These are phyloP conservation scores for Clavelina lepadiformis DNA, from an alignment of 23 tunicate species.

Conservation along the genomic window DNA sequence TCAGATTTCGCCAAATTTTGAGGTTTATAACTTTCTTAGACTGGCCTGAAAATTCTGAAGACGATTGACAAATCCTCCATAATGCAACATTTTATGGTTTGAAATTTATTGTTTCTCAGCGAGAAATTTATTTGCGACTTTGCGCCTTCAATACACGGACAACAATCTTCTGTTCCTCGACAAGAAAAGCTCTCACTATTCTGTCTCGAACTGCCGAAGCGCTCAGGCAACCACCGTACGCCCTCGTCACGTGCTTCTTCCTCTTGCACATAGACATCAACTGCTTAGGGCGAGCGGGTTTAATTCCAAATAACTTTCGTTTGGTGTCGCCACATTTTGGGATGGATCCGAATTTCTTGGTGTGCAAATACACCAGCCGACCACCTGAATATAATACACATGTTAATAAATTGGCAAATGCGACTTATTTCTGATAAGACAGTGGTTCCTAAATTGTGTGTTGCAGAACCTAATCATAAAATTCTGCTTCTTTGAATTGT, in stretches of 20 bases:
- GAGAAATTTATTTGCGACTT: slow-evolving; percentile 14
- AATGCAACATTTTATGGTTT: no score
- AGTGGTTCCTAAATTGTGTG: no score
- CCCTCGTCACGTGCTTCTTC: slow-evolving; percentile 75
- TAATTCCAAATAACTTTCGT: slow-evolving; percentile 70
- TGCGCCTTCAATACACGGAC: slow-evolving; percentile 87
- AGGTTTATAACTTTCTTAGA: no score
- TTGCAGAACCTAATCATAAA: no score
- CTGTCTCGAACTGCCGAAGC: slow-evolving; percentile 67
- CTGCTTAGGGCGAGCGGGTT: slow-evolving; percentile 89
- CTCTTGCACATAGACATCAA: slow-evolving; percentile 59
- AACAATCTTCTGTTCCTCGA: slow-evolving; percentile 98
- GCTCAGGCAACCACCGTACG: slow-evolving; percentile 89
- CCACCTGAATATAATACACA: slow-evolving; percentile 50
- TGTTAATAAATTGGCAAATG: no score
- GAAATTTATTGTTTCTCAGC: slow-evolving; percentile 5
- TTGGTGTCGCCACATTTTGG: slow-evolving; percentile 97
- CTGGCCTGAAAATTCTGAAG: no score
- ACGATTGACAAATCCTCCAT: no score
- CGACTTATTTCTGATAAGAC: no score
- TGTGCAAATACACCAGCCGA: slow-evolving; percentile 80
- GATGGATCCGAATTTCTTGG: slow-evolving; percentile 79
- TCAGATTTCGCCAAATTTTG: no score
- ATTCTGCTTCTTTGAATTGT: no score
- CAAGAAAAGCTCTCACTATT: slow-evolving; percentile 94